A percentile compares a stretch with the other conserved stretches of the same genome.
phyloP scores from a whole-genome alignment of 2,888 invertebrate genomes.

The Congeria kusceri region DNA sequence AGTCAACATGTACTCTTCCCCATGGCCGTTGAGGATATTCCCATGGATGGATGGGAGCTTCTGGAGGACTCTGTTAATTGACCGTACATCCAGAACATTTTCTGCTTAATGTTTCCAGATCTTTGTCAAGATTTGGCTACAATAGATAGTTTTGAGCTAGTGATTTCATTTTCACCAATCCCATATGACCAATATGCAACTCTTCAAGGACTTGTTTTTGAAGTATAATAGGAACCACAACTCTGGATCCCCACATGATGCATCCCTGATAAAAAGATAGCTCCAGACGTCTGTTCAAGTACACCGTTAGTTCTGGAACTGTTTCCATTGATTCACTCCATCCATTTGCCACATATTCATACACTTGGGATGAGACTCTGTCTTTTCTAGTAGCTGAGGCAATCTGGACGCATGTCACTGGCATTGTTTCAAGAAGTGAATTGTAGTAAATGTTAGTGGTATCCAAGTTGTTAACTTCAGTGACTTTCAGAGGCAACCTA shows the following conservation, averaged over 20 bases:
- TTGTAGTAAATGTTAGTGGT: no score
- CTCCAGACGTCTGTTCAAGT: no score
- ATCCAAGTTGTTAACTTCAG: no score
- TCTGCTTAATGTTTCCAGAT: conserved; percentile 66
- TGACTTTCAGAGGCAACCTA: no score
- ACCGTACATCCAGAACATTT: conserved; percentile 28
- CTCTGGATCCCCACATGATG: conserved; percentile 60
- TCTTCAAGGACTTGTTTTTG: conserved; percentile 60
- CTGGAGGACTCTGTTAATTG: conserved; percentile 53
- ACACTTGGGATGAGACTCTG: no score
- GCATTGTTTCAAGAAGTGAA: no score
- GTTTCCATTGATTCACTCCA: no score
- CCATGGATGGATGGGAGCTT: conserved; percentile 73
- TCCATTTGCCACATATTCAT: no score
- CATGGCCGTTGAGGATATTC: conserved; percentile 72
- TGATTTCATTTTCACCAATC: conserved; percentile 72
- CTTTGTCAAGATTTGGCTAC: conserved; percentile 68
- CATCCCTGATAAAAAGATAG: no score
- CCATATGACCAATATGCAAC: conserved; percentile 74
- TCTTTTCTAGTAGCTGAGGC: no score
- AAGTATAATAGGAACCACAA: conserved; percentile 69
- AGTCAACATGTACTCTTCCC: conserved; percentile 85
- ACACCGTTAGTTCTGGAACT: no score
- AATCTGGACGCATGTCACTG: no score
- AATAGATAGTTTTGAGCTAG: conserved; percentile 73